These are phyloP conservation scores for Bombus consobrinus DNA, from an alignment of 1,140 invertebrate species.

Conservation along the genomic window DNA sequence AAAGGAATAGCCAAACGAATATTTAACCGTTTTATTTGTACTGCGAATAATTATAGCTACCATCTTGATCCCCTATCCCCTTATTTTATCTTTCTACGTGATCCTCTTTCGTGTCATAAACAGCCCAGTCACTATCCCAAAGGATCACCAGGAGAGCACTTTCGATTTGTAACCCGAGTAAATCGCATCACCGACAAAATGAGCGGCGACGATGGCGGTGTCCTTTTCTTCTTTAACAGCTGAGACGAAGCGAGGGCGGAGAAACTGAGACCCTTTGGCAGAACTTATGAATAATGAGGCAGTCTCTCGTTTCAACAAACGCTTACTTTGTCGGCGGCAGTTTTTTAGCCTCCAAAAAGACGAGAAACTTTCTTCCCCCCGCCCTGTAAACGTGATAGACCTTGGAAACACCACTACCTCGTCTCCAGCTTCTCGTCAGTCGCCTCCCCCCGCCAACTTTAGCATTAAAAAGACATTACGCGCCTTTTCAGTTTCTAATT, in stretches of 20 bases:
- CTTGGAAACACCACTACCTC: background rate
- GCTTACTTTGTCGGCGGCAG: conserved; percentile 50
- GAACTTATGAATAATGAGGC: conserved; percentile 64
- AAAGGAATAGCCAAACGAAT: background rate
- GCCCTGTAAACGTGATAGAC: conserved; percentile 29
- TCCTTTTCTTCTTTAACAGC: background rate
- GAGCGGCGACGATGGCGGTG: conserved; percentile 37
- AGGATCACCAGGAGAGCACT: background rate
- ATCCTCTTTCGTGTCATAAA: background rate
- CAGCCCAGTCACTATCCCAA: background rate
- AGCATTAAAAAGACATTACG: conserved; percentile 29
- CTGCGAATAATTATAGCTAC: background rate
- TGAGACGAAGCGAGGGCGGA: background rate
- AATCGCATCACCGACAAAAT: conserved; percentile 60
- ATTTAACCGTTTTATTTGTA: background rate
- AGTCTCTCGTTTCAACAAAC: conserved; percentile 63
- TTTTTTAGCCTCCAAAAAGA: conserved; percentile 35
- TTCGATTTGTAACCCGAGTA: conserved; percentile 50
- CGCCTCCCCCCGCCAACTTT: background rate
- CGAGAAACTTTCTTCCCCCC: conserved; percentile 46
- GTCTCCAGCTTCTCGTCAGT: background rate
- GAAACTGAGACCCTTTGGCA: conserved; percentile 52
- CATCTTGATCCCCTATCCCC: background rate
- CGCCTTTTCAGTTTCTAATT: conserved; percentile 17
- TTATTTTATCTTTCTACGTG: background rate